Evolutionary conservation across 1,140 invertebrate species (phyloP).

Genomic region (Drosophila truncata): DNA sequence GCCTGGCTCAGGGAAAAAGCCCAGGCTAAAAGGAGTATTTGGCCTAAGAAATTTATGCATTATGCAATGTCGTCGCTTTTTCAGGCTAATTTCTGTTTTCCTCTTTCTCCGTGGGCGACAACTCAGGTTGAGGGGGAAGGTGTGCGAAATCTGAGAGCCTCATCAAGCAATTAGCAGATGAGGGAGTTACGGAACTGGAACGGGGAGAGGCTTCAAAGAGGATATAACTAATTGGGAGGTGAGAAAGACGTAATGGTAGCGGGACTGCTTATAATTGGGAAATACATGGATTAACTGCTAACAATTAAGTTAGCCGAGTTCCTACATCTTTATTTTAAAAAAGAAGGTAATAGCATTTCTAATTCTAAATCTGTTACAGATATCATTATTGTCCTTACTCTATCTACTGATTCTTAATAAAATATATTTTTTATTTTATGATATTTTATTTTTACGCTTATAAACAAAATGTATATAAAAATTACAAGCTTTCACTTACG

Average conservation of each 20-base stretch:
- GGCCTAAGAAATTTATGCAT: slow-evolving; percentile 68
- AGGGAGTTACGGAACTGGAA: slow-evolving; percentile 5
- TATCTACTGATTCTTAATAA: neutral
- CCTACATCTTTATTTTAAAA: too few relatives aligned
- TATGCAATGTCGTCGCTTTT: slow-evolving; percentile 69
- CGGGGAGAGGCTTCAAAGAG: neutral
- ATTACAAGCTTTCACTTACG: neutral
- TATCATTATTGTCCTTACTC: neutral
- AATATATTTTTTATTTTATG: neutral
- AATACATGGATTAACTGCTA: neutral
- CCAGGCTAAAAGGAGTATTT: slow-evolving; percentile 32
- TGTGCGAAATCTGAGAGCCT: slow-evolving; percentile 18
- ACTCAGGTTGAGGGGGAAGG: neutral
- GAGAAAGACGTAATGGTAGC: neutral
- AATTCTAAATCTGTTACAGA: neutral
- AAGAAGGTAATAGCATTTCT: too few relatives aligned
- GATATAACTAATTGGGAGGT: slow-evolving; percentile 3
- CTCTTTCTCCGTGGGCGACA: slow-evolving; percentile 6
- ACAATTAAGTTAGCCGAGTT: neutral
- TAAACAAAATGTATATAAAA: neutral
- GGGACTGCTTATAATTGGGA: too few relatives aligned
- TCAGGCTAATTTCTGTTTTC: slow-evolving; percentile 41
- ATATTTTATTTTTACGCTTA: neutral
- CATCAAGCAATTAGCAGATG: slow-evolving; percentile 38
- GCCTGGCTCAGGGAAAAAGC: slow-evolving; percentile 20